Evolutionary conservation across 1,140 invertebrate species (phyloP).

Genomic region (Ceratoteleas bidentatus): DNA sequence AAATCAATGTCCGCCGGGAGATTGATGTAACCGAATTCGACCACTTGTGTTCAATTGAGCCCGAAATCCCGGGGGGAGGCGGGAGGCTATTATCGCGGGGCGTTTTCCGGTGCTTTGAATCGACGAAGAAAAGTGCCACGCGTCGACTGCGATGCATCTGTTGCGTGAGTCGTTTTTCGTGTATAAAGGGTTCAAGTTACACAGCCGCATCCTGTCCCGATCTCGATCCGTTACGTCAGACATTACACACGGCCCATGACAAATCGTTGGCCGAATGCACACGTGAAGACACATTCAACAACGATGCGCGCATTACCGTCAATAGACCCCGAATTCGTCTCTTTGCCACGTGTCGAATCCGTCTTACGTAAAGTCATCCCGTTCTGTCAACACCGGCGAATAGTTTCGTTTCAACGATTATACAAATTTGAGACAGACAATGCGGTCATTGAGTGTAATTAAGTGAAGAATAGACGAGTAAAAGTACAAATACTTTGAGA

Average conservation of each 20-base stretch:
- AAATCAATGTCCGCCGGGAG: too few species aligned
- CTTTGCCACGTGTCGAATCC: too few species aligned
- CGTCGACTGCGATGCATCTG: slow-evolving; percentile 68
- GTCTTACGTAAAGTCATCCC: too few species aligned
- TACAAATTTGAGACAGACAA: too few species aligned
- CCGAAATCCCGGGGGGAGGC: background rate
- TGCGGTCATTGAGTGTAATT: too few species aligned
- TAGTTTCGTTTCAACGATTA: too few species aligned
- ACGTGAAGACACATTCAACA: slow-evolving; percentile 23
- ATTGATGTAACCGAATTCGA: slow-evolving; percentile 36
- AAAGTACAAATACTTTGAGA: too few species aligned
- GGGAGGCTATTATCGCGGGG: slow-evolving; percentile 37
- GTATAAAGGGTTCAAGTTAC: slow-evolving; percentile 69
- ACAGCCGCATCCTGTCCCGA: slow-evolving; percentile 59
- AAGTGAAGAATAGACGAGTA: too few species aligned
- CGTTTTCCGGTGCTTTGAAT: slow-evolving; percentile 68
- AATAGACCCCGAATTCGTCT: too few species aligned
- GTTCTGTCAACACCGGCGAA: too few species aligned
- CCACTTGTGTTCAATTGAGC: slow-evolving; percentile 37
- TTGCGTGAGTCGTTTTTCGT: slow-evolving; percentile 69
- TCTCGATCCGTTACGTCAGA: slow-evolving; percentile 61
- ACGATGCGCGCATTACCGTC: slow-evolving; percentile 11
- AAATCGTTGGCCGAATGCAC: slow-evolving; percentile 36
- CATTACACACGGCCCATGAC: slow-evolving; percentile 44
- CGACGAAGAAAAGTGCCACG: slow-evolving; percentile 56